Conservation (phyloP, 2,797 vertebrate species). For the Myiothlypis chrysogaster region DNA sequence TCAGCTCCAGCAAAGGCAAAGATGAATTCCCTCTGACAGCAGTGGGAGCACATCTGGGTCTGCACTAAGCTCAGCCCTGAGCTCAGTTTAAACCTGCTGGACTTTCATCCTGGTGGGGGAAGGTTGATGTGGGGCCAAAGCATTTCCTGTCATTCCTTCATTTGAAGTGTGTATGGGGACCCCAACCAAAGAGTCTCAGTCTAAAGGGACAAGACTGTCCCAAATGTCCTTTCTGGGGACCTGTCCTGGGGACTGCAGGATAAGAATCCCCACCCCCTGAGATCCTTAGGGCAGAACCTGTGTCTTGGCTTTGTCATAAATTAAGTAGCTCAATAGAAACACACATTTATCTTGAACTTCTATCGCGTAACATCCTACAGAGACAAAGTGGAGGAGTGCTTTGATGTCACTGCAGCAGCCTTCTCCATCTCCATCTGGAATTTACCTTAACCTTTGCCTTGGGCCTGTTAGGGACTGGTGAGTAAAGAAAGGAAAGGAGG, state of each 20-base stretch:
- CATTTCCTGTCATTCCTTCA: neutral
- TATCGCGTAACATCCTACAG: neutral
- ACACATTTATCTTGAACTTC: neutral
- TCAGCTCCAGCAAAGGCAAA: neutral
- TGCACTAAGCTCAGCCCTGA: neutral
- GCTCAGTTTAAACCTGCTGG: neutral
- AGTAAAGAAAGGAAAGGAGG: neutral
- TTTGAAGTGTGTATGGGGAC: neutral
- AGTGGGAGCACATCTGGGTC: neutral
- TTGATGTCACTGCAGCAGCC: neutral
- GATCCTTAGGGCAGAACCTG: neutral
- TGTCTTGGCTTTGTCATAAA: neutral
- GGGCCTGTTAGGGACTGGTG: neutral
- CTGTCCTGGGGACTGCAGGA: neutral
- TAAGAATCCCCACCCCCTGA: neutral
- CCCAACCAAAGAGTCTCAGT: rapidly evolving
- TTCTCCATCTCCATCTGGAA: neutral
- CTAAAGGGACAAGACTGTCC: neutral
- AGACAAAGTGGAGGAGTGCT: neutral
- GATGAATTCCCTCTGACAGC: neutral
- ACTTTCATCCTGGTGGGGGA: neutral
- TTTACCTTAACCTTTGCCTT: slow-evolving; percentile 12
- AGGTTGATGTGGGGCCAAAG: rapidly evolving
- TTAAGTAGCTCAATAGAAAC: neutral
- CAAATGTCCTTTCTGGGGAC: neutral